Evolutionary conservation across 1,140 invertebrate genomes (phyloP), one percentile per base, ranked within the genome.

Genomic region (Zaprionus capensis): DNA sequence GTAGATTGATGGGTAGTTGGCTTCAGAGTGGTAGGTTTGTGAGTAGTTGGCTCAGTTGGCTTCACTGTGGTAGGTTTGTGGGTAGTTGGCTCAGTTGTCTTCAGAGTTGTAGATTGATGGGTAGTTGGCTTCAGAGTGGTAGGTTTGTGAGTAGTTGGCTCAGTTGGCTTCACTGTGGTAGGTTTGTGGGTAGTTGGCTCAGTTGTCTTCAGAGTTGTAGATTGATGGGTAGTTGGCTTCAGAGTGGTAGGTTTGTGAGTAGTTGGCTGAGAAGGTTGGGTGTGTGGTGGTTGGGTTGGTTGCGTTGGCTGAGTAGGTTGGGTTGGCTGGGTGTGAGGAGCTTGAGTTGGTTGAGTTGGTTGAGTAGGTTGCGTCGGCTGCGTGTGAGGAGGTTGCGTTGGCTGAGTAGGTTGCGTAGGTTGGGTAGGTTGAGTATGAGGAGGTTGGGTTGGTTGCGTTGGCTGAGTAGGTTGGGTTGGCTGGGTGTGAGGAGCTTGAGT

Each of bases 171-270:
- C 15, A 36, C 0, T 0, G 49, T 58, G 34, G 31, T 38, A 1
- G 56, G 46, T 1, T 65, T n/a, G 2, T 28, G 11, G 12, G 63
- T 53, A 1, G 69, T 64, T n/a, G 72, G 24, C 17, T 64, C 2
- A 17, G 31, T 31, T 0, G 31, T 9, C 31, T 31, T 68, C 1
- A 12, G 3, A 34, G 53, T 56, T 2, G 24, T 56, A 9, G 53
- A 24, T n/a, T 55, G 20, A 22, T 34, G 41, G 3, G 56, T 59
- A 7, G 55, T 63, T 2, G 56, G 53, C 2, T 67, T 61, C 0
- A 5, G 6, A 36, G 73, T 78, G 7, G 66, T 67, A 0, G 34
- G 5, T 58, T 65, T 28, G 6, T 49, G 12, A 2, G 65, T 58
- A 0, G 46, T 22, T 12, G 41, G 2, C 2, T 44, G 34, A 36